phyloP scores from a whole-genome alignment of 2,797 vertebrate species.

The Notolepis coatsorum region DNA sequence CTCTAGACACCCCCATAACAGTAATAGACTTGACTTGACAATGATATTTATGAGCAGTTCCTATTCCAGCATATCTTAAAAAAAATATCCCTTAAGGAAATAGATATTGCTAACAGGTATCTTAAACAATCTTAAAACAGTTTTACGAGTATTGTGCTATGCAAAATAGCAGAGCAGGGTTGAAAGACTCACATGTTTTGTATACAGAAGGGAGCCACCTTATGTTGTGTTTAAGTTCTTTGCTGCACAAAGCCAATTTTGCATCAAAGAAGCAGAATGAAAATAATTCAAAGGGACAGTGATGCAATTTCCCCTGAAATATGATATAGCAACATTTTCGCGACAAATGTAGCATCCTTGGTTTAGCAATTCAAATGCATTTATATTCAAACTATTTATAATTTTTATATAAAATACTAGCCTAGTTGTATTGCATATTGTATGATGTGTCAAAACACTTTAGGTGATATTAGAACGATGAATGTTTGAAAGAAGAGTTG shows the following conservation, averaged over 20 bases:
- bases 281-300: slow-evolving; percentile 67
- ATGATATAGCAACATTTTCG: slow-evolving; percentile 41
- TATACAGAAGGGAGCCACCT: slow-evolving; percentile 37
- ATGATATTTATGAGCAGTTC: too few species aligned
- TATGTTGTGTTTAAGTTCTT: slow-evolving; percentile 67
- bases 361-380: slow-evolving; percentile 34
- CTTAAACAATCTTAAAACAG: too few species aligned
- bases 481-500: too few species aligned
- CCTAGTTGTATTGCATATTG: slow-evolving; percentile 25
- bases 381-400: slow-evolving; percentile 27
- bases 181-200: slow-evolving; percentile 19
- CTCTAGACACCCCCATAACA: too few species aligned
- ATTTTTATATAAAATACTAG: too few species aligned
- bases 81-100: too few species aligned
- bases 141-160: slow-evolving; percentile 26
- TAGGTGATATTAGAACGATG: too few species aligned
- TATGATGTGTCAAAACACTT: slow-evolving; percentile 5
- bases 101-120: too few species aligned
- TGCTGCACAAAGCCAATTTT: slow-evolving; percentile 68
- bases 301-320: slow-evolving; percentile 61
- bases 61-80: too few species aligned
- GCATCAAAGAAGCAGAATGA: slow-evolving; percentile 72
- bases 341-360: slow-evolving; percentile 23
- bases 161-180: slow-evolving; percentile 36
- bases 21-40: neutral